Percentiles rank a stretch among this genome's conserved stretches.
phyloP scores from a whole-genome alignment of 2,797 vertebrate genomes.

The Megalops cyprinoides region DNA sequence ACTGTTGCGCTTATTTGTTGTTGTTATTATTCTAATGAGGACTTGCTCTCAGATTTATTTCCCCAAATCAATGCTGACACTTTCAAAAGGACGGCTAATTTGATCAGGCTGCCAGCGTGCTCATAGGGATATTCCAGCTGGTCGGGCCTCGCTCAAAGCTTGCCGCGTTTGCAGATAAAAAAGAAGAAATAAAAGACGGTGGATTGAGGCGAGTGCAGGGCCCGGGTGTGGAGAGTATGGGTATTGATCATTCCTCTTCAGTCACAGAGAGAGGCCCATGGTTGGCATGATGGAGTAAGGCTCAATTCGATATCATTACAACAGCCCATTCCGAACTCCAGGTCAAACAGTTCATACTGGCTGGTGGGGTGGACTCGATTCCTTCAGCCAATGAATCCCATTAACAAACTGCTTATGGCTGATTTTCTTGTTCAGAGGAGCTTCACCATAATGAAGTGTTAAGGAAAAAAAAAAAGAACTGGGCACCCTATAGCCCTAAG shows the following conservation, averaged over 20 bases:
- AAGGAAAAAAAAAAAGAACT: slow-evolving; percentile 45
- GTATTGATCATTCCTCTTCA: slow-evolving; percentile 70
- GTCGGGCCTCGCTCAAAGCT: slow-evolving; percentile 24
- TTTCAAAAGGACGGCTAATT: slow-evolving; percentile 37
- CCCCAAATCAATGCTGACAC: slow-evolving; percentile 45
- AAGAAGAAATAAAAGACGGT: neutral
- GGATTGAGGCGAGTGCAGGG: neutral
- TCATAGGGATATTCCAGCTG: slow-evolving; percentile 32
- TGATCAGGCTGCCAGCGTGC: slow-evolving; percentile 33
- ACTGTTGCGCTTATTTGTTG: slow-evolving; percentile 29
- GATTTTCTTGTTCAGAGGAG: slow-evolving; percentile 63
- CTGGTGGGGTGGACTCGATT: slow-evolving; percentile 53
- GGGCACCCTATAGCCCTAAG: slow-evolving; percentile 26
- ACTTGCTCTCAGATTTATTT: slow-evolving; percentile 39
- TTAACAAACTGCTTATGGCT: slow-evolving; percentile 64
- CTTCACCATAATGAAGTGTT: slow-evolving; percentile 67
- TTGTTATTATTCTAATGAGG: slow-evolving; percentile 48
- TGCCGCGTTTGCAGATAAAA: slow-evolving; percentile 23
- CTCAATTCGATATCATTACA: slow-evolving; percentile 74
- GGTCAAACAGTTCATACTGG: slow-evolving; percentile 61
- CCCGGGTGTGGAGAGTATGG: slow-evolving; percentile 29
- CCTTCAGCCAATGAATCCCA: slow-evolving; percentile 70
- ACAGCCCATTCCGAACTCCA: slow-evolving; percentile 60
- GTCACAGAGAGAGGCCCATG: slow-evolving; percentile 55
- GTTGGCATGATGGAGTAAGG: slow-evolving; percentile 64